These are phyloP conservation scores for Megathymus violae DNA, from an alignment of 1,140 invertebrate genomes.

Conservation along the genomic window DNA sequence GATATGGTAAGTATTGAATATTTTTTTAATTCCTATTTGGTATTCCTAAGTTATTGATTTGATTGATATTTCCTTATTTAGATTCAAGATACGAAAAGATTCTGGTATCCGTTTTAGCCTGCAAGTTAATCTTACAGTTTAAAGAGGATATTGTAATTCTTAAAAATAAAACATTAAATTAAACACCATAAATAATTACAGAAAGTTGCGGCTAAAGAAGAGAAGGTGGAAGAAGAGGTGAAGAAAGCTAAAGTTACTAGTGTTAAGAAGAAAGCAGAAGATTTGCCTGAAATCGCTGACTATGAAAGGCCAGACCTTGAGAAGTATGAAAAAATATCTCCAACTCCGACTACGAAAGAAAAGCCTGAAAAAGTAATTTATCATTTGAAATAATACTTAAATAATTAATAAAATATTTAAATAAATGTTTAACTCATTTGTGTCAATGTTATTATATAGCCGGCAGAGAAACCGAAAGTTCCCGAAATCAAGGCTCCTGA, in stretches of 20 bases:
- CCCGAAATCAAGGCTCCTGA: slow-evolving; percentile 90
- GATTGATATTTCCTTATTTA: too few species aligned
- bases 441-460: slow-evolving; percentile 47
- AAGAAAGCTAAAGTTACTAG: slow-evolving; percentile 74
- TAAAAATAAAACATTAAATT: too few species aligned
- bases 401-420: slow-evolving; percentile 11
- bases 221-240: slow-evolving; percentile 69
- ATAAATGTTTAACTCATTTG: background rate
- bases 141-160: too few species aligned
- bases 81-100: too few species aligned
- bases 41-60: too few species aligned
- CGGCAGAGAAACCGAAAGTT: slow-evolving; percentile 81
- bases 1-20: background rate
- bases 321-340: slow-evolving; percentile 83
- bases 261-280: slow-evolving; percentile 84
- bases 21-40: slow-evolving; percentile 1
- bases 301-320: slow-evolving; percentile 85
- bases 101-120: too few species aligned
- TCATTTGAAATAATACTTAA: slow-evolving; percentile 44
- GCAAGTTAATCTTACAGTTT: too few species aligned
- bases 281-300: slow-evolving; percentile 90
- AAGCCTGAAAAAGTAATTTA: slow-evolving; percentile 69
- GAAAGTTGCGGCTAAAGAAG: slow-evolving; percentile 76
- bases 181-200: slow-evolving; percentile 49
- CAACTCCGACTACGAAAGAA: slow-evolving; percentile 63